Evolutionary conservation across 2,797 vertebrate genomes (phyloP).

Genomic region (Enteromius trimaculatus): DNA sequence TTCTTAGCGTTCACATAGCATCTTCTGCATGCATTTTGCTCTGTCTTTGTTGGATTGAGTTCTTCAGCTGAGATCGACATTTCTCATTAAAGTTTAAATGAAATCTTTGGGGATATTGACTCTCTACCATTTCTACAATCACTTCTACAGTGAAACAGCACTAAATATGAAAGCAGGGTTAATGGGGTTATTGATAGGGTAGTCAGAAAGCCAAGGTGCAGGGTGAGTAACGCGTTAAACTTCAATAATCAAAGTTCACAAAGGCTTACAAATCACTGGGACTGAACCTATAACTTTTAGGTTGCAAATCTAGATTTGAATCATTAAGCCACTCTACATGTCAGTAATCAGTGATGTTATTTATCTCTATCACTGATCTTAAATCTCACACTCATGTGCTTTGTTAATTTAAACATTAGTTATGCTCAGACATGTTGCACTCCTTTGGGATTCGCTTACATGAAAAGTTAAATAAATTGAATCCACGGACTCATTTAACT

Average conservation of each 20-base stretch:
- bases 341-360: not conserved
- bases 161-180: not conserved
- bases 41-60: not conserved
- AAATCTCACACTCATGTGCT: not conserved
- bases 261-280: not conserved
- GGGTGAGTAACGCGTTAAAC: not conserved
- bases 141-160: not conserved
- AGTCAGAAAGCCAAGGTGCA: not conserved
- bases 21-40: constrained; percentile 29
- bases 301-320: not conserved
- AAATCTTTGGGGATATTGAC: constrained; percentile 9
- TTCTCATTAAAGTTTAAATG: not conserved
- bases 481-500: constrained; percentile 29
- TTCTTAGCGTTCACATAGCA: constrained; percentile 36
- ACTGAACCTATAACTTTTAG: not conserved
- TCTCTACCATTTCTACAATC: not conserved
- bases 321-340: not conserved
- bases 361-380: not conserved
- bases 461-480: constrained; percentile 21
- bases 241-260: not conserved
- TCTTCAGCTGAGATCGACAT: not conserved
- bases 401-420: constrained; percentile 4
- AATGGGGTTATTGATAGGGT: not conserved
- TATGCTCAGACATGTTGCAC: constrained; percentile 8
- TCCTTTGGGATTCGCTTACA: constrained; percentile 14